Percentiles rank a stretch among this genome's conserved stretches.
Evolutionary conservation across 2,888 invertebrate genomes (phyloP).

Genomic region (Hydrotaea cyrtoneurina): DNA sequence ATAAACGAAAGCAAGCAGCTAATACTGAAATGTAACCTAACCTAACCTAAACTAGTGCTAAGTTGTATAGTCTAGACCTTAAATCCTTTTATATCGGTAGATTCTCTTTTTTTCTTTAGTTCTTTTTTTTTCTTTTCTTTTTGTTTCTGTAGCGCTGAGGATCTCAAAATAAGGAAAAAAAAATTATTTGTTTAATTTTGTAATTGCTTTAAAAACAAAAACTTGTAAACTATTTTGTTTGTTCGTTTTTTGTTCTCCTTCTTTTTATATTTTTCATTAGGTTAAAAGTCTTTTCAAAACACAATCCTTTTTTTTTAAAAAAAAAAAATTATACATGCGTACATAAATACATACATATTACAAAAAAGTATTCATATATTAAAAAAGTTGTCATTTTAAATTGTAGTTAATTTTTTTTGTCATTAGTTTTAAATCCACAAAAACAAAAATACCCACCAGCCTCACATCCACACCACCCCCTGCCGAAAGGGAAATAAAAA

Average conservation of each 20-base stretch:
- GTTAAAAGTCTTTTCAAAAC: background rate
- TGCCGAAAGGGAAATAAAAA: too few relatives aligned
- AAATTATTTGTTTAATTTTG: background rate
- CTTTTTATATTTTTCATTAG: background rate
- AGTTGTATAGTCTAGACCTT: slow-evolving; percentile 43
- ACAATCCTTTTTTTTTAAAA: background rate
- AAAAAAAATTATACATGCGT: background rate
- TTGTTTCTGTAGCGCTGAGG: slow-evolving; percentile 53
- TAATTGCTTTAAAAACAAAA: background rate
- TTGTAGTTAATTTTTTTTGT: slow-evolving; percentile 57
- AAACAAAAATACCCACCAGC: slow-evolving; percentile 7
- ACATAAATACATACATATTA: slow-evolving; percentile 31
- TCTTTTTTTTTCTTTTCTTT: slow-evolving; percentile 45
- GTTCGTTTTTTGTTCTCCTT: background rate
- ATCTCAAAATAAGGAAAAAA: slow-evolving; percentile 53
- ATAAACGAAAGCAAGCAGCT: slow-evolving; percentile 40
- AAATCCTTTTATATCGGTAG: slow-evolving; percentile 2
- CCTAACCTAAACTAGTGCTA: slow-evolving; percentile 24
- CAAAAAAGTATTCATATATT: slow-evolving; percentile 59
- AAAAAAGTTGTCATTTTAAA: slow-evolving; percentile 50
- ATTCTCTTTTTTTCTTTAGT: background rate
- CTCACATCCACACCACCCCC: background rate
- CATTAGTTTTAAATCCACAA: slow-evolving; percentile 57
- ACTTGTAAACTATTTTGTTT: slow-evolving; percentile 13
- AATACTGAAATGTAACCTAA: slow-evolving; percentile 23